Evolutionary conservation across 2,113 vertebrate species (phyloP), one percentile per base, ranked within the genome.

Genomic region (Dryoscopus gambensis): DNA sequence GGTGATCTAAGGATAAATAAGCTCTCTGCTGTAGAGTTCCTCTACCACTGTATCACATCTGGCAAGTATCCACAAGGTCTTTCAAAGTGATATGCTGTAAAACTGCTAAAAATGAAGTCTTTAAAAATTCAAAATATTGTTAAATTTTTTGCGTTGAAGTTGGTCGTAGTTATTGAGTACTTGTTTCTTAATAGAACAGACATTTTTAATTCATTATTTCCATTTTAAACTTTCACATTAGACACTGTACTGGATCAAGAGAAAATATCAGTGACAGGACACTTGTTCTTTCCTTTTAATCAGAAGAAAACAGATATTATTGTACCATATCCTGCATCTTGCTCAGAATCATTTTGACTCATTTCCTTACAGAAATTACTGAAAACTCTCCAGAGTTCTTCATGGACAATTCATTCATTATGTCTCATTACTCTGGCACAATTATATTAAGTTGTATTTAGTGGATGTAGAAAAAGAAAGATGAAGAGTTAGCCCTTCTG

Each of bases 1-100:
- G 96, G 95, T 97, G 94, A 93, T 42, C 5, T 90, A 92, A 98
- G 95, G 96, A 97, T 97, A 97, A 94, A 87, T 42, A 87, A 53
- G 42, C 46, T 84, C 50, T 92, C 60, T 94, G 75, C 82, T 96
- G 53, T 83, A 47, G 53, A 62, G 57, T 77, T 96, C 40, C 62
- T 94, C 35, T 93, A 75, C 87, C 63, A 44, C 73, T 94, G 31
- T 95, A 87, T 95, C 69, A 79, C 75, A 96, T 96, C 97, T 98
- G 95, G 95, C 86, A 97, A 96, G 7, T 49, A 62, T 88, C 68
- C 71, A 68, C 27, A 59, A 55, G 68, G 59, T 80, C 73, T 93
- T 94, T 78, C 84, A 77, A 94, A 93, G 55, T 67, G 81, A 97
- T 77, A 93, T 17, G 62, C 47, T 93, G 33, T 96, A 81, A 96